A percentile compares a stretch with the other conserved stretches of the same genome.
These are phyloP conservation scores for Pygoscelis adeliae DNA, from an alignment of 2,113 vertebrate genomes.

Conservation along the genomic window DNA sequence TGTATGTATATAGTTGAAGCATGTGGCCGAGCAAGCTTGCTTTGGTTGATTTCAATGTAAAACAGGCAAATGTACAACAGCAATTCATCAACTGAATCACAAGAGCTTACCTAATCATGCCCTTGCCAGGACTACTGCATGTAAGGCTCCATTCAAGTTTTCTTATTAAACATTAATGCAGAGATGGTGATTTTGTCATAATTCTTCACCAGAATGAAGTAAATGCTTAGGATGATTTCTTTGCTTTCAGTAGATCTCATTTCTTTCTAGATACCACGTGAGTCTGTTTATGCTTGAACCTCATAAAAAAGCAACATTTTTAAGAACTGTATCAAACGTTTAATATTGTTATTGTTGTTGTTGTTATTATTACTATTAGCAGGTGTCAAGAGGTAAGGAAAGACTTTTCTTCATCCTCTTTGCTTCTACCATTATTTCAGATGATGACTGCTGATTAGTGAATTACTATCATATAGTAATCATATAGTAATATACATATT, in stretches of 20 bases:
- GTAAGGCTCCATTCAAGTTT: not conserved
- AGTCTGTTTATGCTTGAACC: not conserved
- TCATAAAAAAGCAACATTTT: not conserved
- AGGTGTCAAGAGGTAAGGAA: not conserved
- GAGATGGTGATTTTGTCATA: not conserved
- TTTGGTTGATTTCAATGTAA: not conserved
- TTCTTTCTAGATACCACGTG: not conserved
- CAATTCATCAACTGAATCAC: accelerated
- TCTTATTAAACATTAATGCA: not conserved
- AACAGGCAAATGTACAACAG: not conserved
- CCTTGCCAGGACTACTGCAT: not conserved
- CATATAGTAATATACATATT: too few relatives aligned
- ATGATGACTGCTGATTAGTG: not conserved
- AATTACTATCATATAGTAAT: too few relatives aligned
- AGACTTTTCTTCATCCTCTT: not conserved
- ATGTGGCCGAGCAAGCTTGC: not conserved
- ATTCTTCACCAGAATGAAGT: not conserved
- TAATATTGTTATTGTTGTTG: not conserved
- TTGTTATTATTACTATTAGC: not conserved
- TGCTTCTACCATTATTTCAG: not conserved
- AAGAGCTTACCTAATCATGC: not conserved
- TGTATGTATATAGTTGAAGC: not conserved
- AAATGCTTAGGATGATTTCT: not conserved
- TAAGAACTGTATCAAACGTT: not conserved
- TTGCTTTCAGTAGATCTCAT: not conserved